phyloP scores from a whole-genome alignment of 1,140 invertebrate species.

The Linepithema humile region DNA sequence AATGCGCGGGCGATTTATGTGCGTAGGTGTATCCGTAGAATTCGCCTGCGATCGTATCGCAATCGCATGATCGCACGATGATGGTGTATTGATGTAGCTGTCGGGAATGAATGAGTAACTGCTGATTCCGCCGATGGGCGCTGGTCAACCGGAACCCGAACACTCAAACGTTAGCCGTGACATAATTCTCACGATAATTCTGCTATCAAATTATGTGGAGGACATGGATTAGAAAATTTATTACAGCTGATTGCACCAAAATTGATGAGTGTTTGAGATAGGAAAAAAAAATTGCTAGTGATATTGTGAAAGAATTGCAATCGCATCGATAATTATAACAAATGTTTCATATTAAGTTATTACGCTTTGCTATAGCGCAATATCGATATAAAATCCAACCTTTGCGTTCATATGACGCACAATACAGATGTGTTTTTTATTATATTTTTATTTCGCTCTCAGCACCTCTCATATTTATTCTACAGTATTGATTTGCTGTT shows the following conservation, averaged over 20 bases:
- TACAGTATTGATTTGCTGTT: no score
- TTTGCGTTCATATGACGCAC: no score
- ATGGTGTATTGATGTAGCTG: constrained; percentile 56
- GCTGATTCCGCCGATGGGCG: constrained; percentile 10
- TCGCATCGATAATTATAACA: neutral
- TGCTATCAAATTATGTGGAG: neutral
- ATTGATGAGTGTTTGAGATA: neutral
- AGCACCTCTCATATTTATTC: no score
- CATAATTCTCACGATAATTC: neutral
- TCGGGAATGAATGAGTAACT: constrained; percentile 49
- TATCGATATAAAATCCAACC: no score
- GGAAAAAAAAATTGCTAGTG: no score
- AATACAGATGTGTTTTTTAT: no score
- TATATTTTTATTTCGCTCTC: no score
- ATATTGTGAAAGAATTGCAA: no score
- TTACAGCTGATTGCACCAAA: neutral
- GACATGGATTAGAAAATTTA: neutral
- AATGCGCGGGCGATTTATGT: constrained; percentile 35
- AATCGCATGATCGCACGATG: constrained; percentile 51
- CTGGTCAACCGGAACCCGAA: neutral
- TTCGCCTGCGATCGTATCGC: constrained; percentile 40
- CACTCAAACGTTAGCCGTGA: neutral
- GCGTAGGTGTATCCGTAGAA: constrained; percentile 33
- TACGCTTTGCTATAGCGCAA: no score
- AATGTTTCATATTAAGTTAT: neutral